Evolutionary conservation across 2,113 vertebrate species (phyloP), one percentile per base, ranked within the genome.

Genomic region (Aleadryas rufinucha): DNA sequence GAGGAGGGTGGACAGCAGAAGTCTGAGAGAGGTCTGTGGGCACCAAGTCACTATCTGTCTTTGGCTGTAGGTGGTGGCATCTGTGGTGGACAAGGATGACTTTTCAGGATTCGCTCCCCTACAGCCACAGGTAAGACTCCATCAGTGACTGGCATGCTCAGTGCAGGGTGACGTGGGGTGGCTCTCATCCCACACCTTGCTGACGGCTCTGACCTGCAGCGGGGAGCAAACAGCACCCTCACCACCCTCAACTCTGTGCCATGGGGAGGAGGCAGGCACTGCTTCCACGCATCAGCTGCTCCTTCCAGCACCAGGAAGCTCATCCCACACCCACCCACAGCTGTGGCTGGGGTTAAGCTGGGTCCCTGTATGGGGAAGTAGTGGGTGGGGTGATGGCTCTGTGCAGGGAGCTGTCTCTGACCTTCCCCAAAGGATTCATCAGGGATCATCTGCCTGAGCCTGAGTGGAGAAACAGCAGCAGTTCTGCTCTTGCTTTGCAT

Each of bases 21-120:
- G 12, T 65, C 39, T n/a, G 16, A 35, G 82, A 27, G 19, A 39
- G 16, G 14, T 60, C 39, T 47, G 3, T 0, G 7, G 61, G 63
- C 60, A 72, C 45, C 17, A 17, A 16, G 13, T 28, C 22, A 63
- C 4, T 24, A 1, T 23, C 19, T 76, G 11, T 69, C 31, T 94
- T 76, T 75, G 24, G 66, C 90, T 91, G 27, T 75, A 99, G 99
- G 99, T 99, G 35, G 98, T 99, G 84, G 98, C 99, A 10, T 99
- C 99, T 1, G 98, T 99, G 44, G 96, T 99, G 87, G 99, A 99
- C 70, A 98, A 99, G 78, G 99, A 99, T 11, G 93, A 93, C 2
- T 99, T 99, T 97, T 99, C 99, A 30, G 99, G 99, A 30, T 99
- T 99, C 56, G 99, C 99, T 33, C 99, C 99, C 6, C 97, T 99